Conservation (phyloP, 2,797 vertebrate genomes). For the Spinus pinus region DNA sequence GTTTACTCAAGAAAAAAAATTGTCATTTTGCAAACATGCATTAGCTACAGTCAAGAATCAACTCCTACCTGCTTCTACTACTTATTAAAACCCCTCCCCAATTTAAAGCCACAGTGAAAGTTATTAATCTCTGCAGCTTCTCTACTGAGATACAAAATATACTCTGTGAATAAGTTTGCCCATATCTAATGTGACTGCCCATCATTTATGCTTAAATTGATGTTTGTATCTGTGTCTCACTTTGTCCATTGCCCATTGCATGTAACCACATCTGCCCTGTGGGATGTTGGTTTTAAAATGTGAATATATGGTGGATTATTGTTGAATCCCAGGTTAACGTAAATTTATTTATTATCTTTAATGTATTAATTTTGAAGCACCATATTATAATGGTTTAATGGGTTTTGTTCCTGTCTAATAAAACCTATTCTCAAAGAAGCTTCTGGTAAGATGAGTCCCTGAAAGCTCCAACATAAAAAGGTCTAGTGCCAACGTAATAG, state of each 20-base stretch:
- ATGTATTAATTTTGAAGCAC: background rate
- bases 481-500: background rate
- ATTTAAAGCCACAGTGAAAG: conserved; percentile 15
- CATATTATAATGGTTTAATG: background rate
- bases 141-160: background rate
- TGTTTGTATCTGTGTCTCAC: background rate
- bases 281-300: background rate
- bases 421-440: background rate
- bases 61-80: background rate
- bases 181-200: background rate
- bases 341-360: background rate
- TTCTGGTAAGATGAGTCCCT: background rate
- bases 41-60: background rate
- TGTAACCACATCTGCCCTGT: background rate
- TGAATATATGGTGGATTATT: background rate
- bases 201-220: background rate
- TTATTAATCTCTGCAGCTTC: background rate
- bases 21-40: background rate
- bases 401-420: background rate
- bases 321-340: background rate
- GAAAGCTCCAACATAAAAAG: background rate
- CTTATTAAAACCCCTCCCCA: background rate
- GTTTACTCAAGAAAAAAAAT: background rate
- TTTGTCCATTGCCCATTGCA: background rate
- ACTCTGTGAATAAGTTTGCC: background rate